These are phyloP conservation scores for Dallia pectoralis DNA, from an alignment of 2,797 vertebrate genomes.

Conservation along the genomic window DNA sequence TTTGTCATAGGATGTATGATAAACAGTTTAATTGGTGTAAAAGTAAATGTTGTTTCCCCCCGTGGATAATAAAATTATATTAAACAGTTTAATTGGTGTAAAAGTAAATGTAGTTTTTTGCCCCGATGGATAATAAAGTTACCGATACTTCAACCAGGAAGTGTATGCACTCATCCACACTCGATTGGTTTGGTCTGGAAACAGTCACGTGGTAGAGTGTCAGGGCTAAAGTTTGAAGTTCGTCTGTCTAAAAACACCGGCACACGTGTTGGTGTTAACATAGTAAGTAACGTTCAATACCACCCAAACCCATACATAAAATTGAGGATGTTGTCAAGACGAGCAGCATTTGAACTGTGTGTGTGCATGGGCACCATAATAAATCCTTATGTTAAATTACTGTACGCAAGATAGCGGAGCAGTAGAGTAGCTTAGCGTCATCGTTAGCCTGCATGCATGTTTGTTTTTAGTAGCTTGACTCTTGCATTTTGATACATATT, in stretches of 20 bases:
- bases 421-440: background rate
- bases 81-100: background rate
- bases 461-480: background rate
- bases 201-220: background rate
- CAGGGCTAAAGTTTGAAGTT: constrained; percentile 34
- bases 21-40: background rate
- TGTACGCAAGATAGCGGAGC: no score
- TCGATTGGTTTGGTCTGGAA: constrained; percentile 60
- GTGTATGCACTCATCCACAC: background rate
- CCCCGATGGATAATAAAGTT: background rate
- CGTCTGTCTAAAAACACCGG: background rate
- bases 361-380: background rate
- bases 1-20: background rate
- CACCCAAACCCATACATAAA: no score
- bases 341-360: background rate
- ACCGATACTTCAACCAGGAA: background rate
- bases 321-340: background rate
- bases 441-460: background rate
- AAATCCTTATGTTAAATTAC: no score
- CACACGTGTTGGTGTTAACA: constrained; percentile 44
- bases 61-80: background rate
- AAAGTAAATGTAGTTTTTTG: no score
- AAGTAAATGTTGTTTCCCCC: no score
- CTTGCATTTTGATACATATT: background rate
- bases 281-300: constrained; percentile 34